Conservation (phyloP, 1,140 invertebrate genomes). For the Scaptomyza pallida region DNA sequence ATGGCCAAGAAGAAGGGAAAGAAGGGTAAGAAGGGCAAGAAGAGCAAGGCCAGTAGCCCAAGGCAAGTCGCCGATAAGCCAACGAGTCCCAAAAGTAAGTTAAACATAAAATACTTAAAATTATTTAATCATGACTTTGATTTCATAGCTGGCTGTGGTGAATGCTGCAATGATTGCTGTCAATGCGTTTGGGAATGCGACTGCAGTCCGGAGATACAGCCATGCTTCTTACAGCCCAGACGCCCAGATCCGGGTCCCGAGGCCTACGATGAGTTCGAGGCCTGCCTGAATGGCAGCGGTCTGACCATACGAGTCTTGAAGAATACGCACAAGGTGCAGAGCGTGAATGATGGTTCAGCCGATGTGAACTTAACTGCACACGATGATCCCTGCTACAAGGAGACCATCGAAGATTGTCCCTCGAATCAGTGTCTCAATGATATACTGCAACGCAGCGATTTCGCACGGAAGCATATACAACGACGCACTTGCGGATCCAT, state of each 20-base stretch:
- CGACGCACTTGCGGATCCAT: conserved; percentile 72
- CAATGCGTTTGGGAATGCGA: conserved; percentile 66
- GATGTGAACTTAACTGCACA: conserved; percentile 26
- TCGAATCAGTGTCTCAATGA: conserved; percentile 53
- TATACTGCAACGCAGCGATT: conserved; percentile 65
- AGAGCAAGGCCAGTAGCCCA: conserved; percentile 26
- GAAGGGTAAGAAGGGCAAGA: conserved; percentile 66
- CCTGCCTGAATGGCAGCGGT: conserved; percentile 79
- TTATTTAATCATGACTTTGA: background rate
- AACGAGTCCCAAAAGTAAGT: conserved; percentile 35
- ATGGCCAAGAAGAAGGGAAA: conserved; percentile 70
- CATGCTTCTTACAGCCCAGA: conserved; percentile 68
- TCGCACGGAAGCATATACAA: conserved; percentile 71
- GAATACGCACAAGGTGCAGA: conserved; percentile 78
- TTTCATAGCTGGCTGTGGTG: background rate
- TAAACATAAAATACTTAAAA: background rate
- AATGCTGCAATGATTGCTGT: conserved; percentile 52
- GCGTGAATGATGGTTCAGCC: conserved; percentile 57
- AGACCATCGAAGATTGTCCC: conserved; percentile 31
- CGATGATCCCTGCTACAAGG: conserved; percentile 50
- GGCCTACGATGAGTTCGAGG: conserved; percentile 82
- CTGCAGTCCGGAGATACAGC: conserved; percentile 68
- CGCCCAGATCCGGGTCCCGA: conserved; percentile 71
- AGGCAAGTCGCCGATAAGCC: conserved; percentile 42
- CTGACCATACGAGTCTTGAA: conserved; percentile 78